Evolutionary conservation across 2,113 vertebrate genomes (phyloP).

Genomic region (Campylorhamphus procurvoides): DNA sequence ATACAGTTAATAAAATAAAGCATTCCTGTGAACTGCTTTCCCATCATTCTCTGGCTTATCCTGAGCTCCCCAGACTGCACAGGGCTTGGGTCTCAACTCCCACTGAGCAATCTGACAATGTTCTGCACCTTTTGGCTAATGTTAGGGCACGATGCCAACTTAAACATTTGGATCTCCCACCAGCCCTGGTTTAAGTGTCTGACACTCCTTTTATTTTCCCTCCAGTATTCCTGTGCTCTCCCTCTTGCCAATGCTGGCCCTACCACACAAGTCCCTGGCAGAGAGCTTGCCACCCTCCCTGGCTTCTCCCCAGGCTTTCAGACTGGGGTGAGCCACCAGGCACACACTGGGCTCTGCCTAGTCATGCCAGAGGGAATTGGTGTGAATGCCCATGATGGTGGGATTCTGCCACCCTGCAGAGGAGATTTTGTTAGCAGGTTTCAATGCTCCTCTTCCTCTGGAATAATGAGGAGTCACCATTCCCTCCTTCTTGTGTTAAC

Average conservation of each 20-base stretch:
- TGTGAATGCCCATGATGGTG: rapidly evolving
- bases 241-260: neutral
- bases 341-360: neutral
- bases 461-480: neutral
- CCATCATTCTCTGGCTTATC: neutral
- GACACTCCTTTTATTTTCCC: neutral
- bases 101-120: neutral
- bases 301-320: neutral
- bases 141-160: neutral
- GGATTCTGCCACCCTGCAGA: neutral
- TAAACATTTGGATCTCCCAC: constrained; percentile 7
- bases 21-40: neutral
- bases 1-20: neutral
- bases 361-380: neutral
- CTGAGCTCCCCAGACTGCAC: neutral
- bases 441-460: neutral
- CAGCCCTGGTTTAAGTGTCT: neutral
- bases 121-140: constrained; percentile 5
- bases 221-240: neutral
- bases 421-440: neutral
- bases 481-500: neutral
- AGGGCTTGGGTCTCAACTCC: neutral
- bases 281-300: neutral
- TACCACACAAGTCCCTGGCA: neutral
- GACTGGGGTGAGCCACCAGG: neutral